phyloP scores from a whole-genome alignment of 2,797 vertebrate species.

The Eulemur coronatus region DNA sequence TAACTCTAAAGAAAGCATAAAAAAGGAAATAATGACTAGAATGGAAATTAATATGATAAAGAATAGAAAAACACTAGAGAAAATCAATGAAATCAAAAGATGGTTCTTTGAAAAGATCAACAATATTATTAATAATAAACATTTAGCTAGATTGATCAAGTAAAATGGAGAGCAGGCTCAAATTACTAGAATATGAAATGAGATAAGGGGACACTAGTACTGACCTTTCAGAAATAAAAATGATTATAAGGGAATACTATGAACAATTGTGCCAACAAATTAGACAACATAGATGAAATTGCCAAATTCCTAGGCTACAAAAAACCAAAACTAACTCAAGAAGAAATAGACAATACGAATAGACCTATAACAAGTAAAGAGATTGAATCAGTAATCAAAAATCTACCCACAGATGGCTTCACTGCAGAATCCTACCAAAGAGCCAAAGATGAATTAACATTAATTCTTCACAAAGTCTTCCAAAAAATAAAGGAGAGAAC shows the following conservation, averaged over 20 bases:
- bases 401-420: neutral
- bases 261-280: neutral
- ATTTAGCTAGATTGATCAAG: neutral
- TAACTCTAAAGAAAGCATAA: neutral
- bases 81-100: neutral
- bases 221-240: neutral
- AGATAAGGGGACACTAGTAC: neutral
- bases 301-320: neutral
- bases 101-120: neutral
- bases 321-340: neutral
- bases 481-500: neutral
- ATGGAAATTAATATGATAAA: neutral
- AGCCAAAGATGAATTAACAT: neutral
- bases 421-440: neutral
- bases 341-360: neutral
- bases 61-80: neutral
- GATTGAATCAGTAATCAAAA: neutral
- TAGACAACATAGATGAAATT: neutral
- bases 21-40: neutral
- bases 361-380: neutral
- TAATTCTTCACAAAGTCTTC: neutral
- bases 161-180: neutral
- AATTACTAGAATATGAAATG: neutral
- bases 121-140: neutral
- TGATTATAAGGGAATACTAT: neutral